Conservation (phyloP, 1,140 invertebrate species). For the Lepidurus packardi region DNA sequence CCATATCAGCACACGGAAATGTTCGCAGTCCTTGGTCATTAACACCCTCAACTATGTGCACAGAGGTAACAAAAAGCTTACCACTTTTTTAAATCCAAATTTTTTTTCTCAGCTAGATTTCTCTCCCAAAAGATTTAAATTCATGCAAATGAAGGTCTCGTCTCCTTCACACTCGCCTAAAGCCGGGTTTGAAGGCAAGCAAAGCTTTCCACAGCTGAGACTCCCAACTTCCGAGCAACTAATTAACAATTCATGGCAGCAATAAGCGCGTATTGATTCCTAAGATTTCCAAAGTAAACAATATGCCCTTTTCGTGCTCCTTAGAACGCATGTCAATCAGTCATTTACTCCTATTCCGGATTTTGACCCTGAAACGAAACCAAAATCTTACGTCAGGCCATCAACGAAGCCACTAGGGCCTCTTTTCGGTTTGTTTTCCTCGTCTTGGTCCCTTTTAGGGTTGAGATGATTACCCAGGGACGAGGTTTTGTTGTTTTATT, state of each 20-base stretch:
- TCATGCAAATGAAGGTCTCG: neutral
- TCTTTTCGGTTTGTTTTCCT: no score
- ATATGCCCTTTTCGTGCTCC: no score
- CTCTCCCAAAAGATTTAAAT: neutral
- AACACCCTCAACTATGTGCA: neutral
- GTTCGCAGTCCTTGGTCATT: neutral
- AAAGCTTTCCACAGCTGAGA: neutral
- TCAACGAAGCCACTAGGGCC: no score
- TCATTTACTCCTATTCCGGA: no score
- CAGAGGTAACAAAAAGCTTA: conserved; percentile 1
- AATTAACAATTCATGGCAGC: neutral
- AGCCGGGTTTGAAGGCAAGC: neutral
- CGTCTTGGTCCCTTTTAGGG: neutral
- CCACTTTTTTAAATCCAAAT: neutral
- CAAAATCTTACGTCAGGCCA: no score
- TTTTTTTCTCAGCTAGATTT: no score
- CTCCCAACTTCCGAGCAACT: neutral
- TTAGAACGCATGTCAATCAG: no score
- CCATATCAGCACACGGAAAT: conserved; percentile 1
- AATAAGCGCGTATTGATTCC: neutral
- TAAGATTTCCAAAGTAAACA: no score
- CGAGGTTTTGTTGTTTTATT: no score
- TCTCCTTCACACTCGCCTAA: neutral
- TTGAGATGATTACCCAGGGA: neutral
- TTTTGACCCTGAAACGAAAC: no score